Evolutionary conservation across 2,113 vertebrate species (phyloP), one percentile per base, ranked within the genome.

Genomic region (Asarcornis scutulata): DNA sequence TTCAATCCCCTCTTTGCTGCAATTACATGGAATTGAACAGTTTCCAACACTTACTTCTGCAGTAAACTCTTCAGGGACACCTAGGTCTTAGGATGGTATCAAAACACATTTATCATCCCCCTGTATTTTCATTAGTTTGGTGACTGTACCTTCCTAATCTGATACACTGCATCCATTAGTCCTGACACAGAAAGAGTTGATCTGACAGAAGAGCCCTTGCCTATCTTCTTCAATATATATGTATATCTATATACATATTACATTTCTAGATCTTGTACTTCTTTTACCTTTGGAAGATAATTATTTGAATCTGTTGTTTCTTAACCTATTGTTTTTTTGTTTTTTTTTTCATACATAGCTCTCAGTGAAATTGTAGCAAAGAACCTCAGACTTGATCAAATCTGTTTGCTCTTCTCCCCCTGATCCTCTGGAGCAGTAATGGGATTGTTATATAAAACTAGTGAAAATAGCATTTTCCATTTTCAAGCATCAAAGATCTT

Each of bases 391-490:
- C 48, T 87, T 72, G 10, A 79, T 81, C 44, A 92, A 93, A 83
- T 80, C 42, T 84, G 17, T 73, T 80, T 89, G 17, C 22, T 72
- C 8, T 89, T 66, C 42, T 76, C 46, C 55, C 59, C 91, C 78
- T 81, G 67, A 89, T 85, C 77, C 27, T 88, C 48, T 88, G 71
- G 81, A 91, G 67, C 34, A 4, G 2, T 91, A 96, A 96, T 32
- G 89, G 83, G 55, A 80, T 90, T 73, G 59, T 88, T 95, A 66
- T 78, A 34, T n/a, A 72, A 60, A 44, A 72, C 50, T 84, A 42
- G 58, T 59, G 79, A 93, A 97, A 95, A 88, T 11, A 96, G 52
- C 17, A 48, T 95, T 97, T 97, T 96, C 88, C 42, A 78, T 91
- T 95, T 92, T 83, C 79, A 93, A 89, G 68, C 78, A 91, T 92